phyloP scores from a whole-genome alignment of 2,888 invertebrate species.

The Drosophila siamana region DNA sequence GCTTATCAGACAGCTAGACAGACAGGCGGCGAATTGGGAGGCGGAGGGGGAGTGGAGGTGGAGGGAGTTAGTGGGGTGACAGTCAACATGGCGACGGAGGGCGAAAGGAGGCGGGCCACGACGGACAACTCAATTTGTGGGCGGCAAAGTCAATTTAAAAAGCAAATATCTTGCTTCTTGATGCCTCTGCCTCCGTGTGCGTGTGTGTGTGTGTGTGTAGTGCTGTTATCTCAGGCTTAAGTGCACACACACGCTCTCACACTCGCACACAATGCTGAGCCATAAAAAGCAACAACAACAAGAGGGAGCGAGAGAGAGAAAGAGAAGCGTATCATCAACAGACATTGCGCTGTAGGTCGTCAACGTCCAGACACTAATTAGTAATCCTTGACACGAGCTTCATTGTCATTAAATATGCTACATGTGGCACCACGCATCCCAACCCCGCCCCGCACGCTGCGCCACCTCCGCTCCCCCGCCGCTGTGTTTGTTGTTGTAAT shows the following conservation, averaged over 20 bases:
- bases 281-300: slow-evolving; percentile 26
- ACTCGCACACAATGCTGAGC: slow-evolving; percentile 1
- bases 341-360: slow-evolving; percentile 47
- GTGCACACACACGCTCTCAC: not conserved
- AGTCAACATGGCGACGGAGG: not conserved
- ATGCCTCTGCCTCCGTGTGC: slow-evolving; percentile 10
- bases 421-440: slow-evolving; percentile 54
- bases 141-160: slow-evolving; percentile 76
- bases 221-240: slow-evolving; percentile 2
- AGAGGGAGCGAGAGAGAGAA: slow-evolving; percentile 13
- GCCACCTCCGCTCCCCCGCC: slow-evolving; percentile 4
- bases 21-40: slow-evolving; percentile 27
- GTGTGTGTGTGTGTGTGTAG: slow-evolving; percentile 5
- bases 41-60: not conserved
- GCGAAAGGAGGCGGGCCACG: not conserved
- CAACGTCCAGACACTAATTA: slow-evolving; percentile 80
- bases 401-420: slow-evolving; percentile 77
- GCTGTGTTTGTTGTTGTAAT: slow-evolving; percentile 59
- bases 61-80: not conserved
- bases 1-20: slow-evolving; percentile 61
- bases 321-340: slow-evolving; percentile 19
- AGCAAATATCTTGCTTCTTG: slow-evolving; percentile 57
- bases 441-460: not conserved
- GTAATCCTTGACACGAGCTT: slow-evolving; percentile 80
- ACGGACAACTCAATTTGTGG: slow-evolving; percentile 72